These are phyloP conservation scores for Chloromyia formosa DNA, from an alignment of 2,888 invertebrate species.

Conservation along the genomic window DNA sequence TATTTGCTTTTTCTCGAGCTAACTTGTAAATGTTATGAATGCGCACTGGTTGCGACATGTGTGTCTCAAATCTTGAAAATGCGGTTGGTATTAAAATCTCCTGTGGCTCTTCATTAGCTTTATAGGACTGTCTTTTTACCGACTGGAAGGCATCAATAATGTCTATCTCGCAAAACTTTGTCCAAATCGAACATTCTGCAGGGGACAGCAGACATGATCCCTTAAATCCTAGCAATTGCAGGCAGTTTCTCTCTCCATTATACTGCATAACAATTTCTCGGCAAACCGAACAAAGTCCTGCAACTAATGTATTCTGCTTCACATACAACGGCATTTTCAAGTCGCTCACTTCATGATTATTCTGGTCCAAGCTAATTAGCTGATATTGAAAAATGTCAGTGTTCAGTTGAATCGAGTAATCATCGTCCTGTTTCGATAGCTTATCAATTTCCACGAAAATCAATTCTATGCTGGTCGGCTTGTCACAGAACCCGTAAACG, in stretches of 20 bases:
- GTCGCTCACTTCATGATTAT: constrained; percentile 57
- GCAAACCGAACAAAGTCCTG: constrained; percentile 80
- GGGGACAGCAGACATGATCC: constrained; percentile 82
- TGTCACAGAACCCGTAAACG: constrained; percentile 69
- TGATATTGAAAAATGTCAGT: constrained; percentile 57
- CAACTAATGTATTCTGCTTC: constrained; percentile 71
- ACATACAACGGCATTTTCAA: constrained; percentile 72
- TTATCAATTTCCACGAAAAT: constrained; percentile 60
- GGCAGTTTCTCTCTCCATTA: background rate
- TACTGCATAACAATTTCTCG: constrained; percentile 68
- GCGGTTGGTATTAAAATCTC: constrained; percentile 70
- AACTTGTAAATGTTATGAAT: constrained; percentile 86
- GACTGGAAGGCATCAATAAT: constrained; percentile 70
- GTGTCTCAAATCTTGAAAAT: constrained; percentile 81
- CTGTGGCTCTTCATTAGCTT: constrained; percentile 50
- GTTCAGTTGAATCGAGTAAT: constrained; percentile 53
- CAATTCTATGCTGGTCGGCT: constrained; percentile 64
- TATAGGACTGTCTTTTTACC: constrained; percentile 57
- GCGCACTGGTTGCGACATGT: constrained; percentile 82
- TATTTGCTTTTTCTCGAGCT: constrained; percentile 69
- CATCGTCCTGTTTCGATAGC: constrained; percentile 38
- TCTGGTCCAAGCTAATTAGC: constrained; percentile 57
- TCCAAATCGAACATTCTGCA: constrained; percentile 88
- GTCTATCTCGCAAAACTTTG: constrained; percentile 90
- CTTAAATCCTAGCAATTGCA: constrained; percentile 77